Percentiles rank a stretch among this genome's conserved stretches.
These are phyloP conservation scores for Python bivittatus DNA, from an alignment of 2,113 vertebrate genomes.

Conservation along the genomic window DNA sequence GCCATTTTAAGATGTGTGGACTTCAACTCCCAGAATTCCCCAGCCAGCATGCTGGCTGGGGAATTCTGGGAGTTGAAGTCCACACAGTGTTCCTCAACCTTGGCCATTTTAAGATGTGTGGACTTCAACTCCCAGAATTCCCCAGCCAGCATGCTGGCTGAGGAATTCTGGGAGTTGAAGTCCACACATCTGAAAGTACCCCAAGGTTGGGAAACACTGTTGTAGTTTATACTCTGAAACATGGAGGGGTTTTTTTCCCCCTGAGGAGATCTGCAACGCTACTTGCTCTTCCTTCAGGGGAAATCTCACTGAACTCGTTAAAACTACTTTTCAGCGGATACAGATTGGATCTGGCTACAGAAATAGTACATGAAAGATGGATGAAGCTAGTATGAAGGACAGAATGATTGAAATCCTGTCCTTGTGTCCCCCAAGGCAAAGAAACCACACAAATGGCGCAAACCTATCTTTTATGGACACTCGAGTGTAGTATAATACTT, in stretches of 20 bases:
- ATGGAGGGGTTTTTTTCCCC: not conserved
- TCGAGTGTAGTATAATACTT: not conserved
- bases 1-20: no score
- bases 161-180: not conserved
- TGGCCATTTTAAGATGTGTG: no score
- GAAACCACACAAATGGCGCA: not conserved
- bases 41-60: not conserved
- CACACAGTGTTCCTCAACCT: no score
- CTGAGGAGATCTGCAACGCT: not conserved
- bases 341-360: not conserved
- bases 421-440: not conserved
- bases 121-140: no score
- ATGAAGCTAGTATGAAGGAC: no score
- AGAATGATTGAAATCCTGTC: not conserved
- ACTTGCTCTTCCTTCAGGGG: not conserved
- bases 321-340: not conserved
- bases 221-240: not conserved
- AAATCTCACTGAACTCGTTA: not conserved
- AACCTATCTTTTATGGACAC: not conserved
- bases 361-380: not conserved
- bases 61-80: not conserved
- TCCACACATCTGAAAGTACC: not conserved
- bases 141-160: not conserved
- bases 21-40: no score
- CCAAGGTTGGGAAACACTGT: not conserved